Percentiles rank a stretch among this genome's conserved stretches.
phyloP scores from a whole-genome alignment of 1,140 invertebrate genomes.

The Bradysia coprophila region DNA sequence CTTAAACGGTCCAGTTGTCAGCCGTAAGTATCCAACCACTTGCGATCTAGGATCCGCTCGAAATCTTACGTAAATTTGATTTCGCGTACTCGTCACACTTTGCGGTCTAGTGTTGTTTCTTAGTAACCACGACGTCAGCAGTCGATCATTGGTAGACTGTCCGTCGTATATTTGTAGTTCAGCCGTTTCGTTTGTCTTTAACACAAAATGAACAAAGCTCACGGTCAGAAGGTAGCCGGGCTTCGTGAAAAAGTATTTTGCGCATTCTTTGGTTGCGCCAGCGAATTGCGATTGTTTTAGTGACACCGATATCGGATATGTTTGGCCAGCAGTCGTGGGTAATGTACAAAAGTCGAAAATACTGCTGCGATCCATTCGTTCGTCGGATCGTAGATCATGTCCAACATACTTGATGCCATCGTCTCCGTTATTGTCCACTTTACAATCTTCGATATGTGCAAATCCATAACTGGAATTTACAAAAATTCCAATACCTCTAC shows the following conservation, averaged over 20 bases:
- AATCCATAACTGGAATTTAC: conserved; percentile 71
- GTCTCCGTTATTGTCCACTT: conserved; percentile 58
- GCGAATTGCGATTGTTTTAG: conserved; percentile 56
- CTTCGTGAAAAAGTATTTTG: conserved; percentile 57
- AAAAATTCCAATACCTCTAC: conserved; percentile 78
- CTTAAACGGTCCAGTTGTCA: conserved; percentile 61
- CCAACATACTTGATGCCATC: conserved; percentile 75
- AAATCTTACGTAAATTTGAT: conserved; percentile 60
- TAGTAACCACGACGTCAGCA: conserved; percentile 45
- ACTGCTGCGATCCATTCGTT: conserved; percentile 46
- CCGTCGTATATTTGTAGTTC: conserved; percentile 63
- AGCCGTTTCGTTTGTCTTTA: conserved; percentile 51
- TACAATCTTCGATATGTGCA: conserved; percentile 48
- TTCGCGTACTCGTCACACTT: conserved; percentile 57
- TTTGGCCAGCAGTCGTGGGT: conserved; percentile 60
- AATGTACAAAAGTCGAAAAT: conserved; percentile 69
- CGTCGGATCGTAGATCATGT: conserved; percentile 52
- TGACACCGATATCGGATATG: conserved; percentile 58
- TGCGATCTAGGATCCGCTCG: conserved; percentile 44
- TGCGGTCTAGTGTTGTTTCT: conserved; percentile 68
- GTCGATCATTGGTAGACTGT: conserved; percentile 39
- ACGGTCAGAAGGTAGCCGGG: conserved; percentile 63
- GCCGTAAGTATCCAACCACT: conserved; percentile 49
- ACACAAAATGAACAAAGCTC: conserved; percentile 59
- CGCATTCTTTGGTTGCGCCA: conserved; percentile 42